These are phyloP conservation scores for Rhynchopsitta pachyrhyncha DNA, from an alignment of 2,113 vertebrate genomes.

Conservation along the genomic window DNA sequence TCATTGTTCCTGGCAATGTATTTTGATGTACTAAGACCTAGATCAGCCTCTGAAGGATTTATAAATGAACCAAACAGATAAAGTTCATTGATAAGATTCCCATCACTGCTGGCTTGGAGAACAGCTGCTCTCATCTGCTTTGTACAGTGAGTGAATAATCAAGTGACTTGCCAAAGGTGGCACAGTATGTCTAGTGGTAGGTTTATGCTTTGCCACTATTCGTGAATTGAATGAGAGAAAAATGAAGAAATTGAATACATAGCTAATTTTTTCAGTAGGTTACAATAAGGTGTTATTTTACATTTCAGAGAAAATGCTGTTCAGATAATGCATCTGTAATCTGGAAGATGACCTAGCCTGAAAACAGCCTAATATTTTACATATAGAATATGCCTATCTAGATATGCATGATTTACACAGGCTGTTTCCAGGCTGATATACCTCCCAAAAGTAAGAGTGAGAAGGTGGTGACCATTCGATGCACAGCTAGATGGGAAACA, in stretches of 20 bases:
- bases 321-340: not conserved
- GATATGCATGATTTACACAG: not conserved
- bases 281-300: not conserved
- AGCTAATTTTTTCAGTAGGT: not conserved
- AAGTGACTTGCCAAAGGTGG: not conserved
- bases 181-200: not conserved
- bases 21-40: not conserved
- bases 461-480: not conserved
- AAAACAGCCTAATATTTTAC: not conserved
- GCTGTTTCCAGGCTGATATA: not conserved
- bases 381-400: not conserved
- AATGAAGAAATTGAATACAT: fast-evolving
- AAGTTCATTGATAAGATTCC: not conserved
- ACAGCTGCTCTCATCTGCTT: not conserved
- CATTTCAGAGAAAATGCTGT: not conserved
- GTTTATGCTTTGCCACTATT: not conserved
- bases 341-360: not conserved
- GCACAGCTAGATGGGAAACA: not conserved
- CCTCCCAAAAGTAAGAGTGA: not conserved
- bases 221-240: not conserved
- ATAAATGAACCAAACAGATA: not conserved
- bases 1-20: not conserved
- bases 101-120: not conserved
- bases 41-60: not conserved
- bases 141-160: not conserved